These are phyloP conservation scores for Zygogramma bicolorata DNA, from an alignment of 2,888 invertebrate genomes.

Conservation along the genomic window DNA sequence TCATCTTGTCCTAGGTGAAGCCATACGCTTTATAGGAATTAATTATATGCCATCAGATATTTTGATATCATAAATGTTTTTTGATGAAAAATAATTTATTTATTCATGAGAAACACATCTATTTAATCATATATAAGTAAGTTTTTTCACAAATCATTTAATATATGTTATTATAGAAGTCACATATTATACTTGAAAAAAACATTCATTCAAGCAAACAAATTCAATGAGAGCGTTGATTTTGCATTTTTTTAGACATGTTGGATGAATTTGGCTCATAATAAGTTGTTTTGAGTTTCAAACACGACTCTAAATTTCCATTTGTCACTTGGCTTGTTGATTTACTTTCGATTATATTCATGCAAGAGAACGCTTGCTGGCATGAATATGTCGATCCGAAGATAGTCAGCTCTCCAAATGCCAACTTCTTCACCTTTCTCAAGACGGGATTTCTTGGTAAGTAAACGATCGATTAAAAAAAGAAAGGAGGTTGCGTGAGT, in stretches of 20 bases:
- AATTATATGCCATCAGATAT: no score
- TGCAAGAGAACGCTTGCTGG: neutral
- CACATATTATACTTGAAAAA: neutral
- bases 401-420: constrained; percentile 8
- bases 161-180: no score
- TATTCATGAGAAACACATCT: no score
- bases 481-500: no score
- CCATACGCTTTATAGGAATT: no score
- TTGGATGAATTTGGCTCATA: neutral
- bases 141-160: no score
- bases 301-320: neutral
- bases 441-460: no score
- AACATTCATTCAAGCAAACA: neutral
- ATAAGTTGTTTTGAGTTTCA: neutral
- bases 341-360: neutral
- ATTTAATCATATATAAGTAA: no score
- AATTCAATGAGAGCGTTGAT: neutral
- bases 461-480: no score
- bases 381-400: constrained; percentile 22
- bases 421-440: neutral
- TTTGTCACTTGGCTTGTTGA: neutral
- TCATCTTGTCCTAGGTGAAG: no score
- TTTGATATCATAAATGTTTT: no score
- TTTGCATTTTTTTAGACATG: neutral
- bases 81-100: no score